Percentiles rank a stretch among this genome's conserved stretches.
Conservation (phyloP, 1,140 invertebrate genomes). For the Drosophila pruinosa region DNA sequence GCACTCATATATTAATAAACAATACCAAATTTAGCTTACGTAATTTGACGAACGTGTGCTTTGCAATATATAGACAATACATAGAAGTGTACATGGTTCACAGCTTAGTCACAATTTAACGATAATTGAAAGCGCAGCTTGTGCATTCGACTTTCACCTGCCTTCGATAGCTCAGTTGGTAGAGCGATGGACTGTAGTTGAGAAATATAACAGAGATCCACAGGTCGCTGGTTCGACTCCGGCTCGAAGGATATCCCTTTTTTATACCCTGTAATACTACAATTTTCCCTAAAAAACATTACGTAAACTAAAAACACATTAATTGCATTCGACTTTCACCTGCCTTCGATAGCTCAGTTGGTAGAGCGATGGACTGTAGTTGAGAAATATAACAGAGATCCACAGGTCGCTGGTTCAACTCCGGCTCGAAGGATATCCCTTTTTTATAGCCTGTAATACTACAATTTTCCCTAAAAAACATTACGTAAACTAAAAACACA, state of each 20-base stretch:
- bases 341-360: no score
- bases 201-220: constrained; percentile 11
- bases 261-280: neutral
- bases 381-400: no score
- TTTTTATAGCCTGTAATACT: no score
- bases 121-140: neutral
- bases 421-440: no score
- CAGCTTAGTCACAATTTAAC: neutral
- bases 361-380: no score
- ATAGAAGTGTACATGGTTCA: no score
- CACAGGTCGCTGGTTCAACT: no score
- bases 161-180: constrained; percentile 94
- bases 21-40: neutral
- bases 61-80: no score
- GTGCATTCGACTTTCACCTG: neutral
- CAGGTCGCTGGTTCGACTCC: constrained; percentile 34
- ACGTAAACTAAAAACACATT: no score
- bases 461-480: no score
- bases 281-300: neutral
- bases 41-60: neutral
- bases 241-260: constrained; percentile 6
- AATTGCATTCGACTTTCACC: no score
- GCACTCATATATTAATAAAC: neutral
- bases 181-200: constrained; percentile 93
- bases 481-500: no score